A percentile compares a stretch with the other conserved stretches of the same genome.
These are phyloP conservation scores for Aphaenogaster floridana DNA, from an alignment of 1,140 invertebrate genomes.

Conservation along the genomic window DNA sequence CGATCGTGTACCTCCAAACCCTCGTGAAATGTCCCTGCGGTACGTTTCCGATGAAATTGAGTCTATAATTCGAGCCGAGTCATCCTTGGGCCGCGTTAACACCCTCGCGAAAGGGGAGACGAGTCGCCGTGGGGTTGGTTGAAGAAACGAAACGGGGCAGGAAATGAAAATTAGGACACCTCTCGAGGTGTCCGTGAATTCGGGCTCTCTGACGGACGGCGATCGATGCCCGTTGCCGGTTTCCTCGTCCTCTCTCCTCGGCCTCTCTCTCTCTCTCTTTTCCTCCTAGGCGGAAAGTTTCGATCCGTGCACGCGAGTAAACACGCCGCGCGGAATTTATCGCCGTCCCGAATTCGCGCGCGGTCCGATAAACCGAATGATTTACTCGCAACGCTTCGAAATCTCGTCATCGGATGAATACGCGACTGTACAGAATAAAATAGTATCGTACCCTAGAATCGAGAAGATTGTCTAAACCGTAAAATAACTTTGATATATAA, in stretches of 20 bases:
- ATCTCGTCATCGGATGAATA: conserved; percentile 50
- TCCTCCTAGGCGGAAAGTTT: conserved; percentile 52
- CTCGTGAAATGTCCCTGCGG: conserved; percentile 51
- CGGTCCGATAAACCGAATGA: conserved; percentile 65
- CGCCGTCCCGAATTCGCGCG: conserved; percentile 66
- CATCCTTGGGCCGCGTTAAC: conserved; percentile 39
- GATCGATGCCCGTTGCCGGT: conserved; percentile 37
- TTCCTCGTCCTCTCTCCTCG: not conserved
- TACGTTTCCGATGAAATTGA: conserved; percentile 56
- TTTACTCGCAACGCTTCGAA: conserved; percentile 64
- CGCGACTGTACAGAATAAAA: conserved; percentile 47
- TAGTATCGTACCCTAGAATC: not conserved
- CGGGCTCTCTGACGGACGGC: conserved; percentile 28
- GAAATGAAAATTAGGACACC: conserved; percentile 58
- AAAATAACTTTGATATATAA: not conserved
- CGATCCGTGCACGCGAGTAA: conserved; percentile 65
- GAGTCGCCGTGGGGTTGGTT: not conserved
- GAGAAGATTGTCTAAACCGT: not conserved
- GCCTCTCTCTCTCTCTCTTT: not conserved
- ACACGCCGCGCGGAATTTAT: conserved; percentile 69
- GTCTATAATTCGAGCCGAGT: conserved; percentile 54
- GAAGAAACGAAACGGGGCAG: conserved; percentile 27
- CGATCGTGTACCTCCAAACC: not conserved
- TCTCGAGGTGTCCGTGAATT: conserved; percentile 64
- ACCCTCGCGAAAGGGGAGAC: conserved; percentile 45